Base-by-base conservation (phyloP, 2,797 vertebrate genomes). In the Yasuhikotakia modesta region DNA sequence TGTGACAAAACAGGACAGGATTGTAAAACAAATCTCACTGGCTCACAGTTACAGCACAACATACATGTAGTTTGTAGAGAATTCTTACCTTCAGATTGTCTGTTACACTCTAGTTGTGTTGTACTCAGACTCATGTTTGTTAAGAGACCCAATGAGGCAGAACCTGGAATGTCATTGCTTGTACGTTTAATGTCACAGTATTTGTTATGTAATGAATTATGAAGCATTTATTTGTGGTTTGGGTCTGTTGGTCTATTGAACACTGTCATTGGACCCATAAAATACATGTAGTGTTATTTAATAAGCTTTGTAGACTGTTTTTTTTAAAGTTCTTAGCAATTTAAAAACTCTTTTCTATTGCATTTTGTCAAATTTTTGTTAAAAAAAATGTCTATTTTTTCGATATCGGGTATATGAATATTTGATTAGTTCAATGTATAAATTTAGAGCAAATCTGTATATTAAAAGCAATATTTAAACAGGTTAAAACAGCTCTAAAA, bases 91-190 rank as follows among this genome's bases (percentile, higher is more conserved):
- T 94, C 91, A 87, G 88, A 92, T 93, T 94, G 92, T 94, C 94
- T 93, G 92, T 94, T 96, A 99, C 94, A 99, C 97, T 94, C 97
- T 98, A 96, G 97, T 99, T 92, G 97, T 99, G 96, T 98, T 99
- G 97, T 98, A 98, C 92, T 99, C 97, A 94, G 96, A 97, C 92
- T 98, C 97, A 92, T 98, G 97, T 98, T 98, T 99, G 96, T 95
- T 98, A 96, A 99, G 96, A 95, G 97, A 99, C 95, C 97, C 97
- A 97, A 99, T 98, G 95, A 99, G 97, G 96, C 97, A 98, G 96
- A 98, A 99, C 96, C 97, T 99, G 97, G 93, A 99, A 99, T 95
- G 95, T 98, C 95, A 98, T 14, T 94, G 93, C 96, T 98, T 94
- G 94, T 95, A 96, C 93, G 93, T 95, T 99, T 96, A 97, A 95